Evolutionary conservation across 1,140 invertebrate genomes (phyloP).

Genomic region (Musca vetustissima): DNA sequence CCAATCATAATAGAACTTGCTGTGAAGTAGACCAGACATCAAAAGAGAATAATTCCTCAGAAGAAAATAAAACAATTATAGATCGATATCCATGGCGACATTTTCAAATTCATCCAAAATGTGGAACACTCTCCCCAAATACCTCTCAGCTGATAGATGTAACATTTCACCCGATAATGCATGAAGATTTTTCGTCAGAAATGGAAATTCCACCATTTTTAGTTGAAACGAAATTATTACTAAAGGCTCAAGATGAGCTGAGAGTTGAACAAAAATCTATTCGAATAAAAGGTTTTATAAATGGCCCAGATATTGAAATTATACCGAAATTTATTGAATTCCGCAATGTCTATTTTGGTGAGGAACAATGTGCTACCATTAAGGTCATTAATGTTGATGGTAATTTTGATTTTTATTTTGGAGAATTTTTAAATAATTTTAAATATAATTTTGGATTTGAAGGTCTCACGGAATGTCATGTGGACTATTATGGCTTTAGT

Average conservation of each 20-base stretch:
- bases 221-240: constrained; percentile 28
- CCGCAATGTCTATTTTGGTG: constrained; percentile 45
- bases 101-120: constrained; percentile 14
- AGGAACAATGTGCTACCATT: constrained; percentile 44
- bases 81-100: constrained; percentile 1
- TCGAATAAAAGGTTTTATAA: constrained; percentile 33
- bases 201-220: constrained; percentile 31
- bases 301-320: constrained; percentile 37
- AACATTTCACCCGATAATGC: constrained; percentile 13
- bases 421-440: too few relatives aligned
- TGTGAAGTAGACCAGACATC: not conserved
- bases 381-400: constrained; percentile 43
- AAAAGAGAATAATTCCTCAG: not conserved
- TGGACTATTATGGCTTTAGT: constrained; percentile 33
- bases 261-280: not conserved
- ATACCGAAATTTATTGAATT: constrained; percentile 40
- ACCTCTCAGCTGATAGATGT: not conserved
- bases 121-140: constrained; percentile 5
- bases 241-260: constrained; percentile 32
- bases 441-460: too few relatives aligned
- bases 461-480: constrained; percentile 28
- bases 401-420: too few relatives aligned
- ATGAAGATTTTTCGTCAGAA: constrained; percentile 8
- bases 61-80: not conserved
- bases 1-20: not conserved